Conservation (phyloP, 2,888 invertebrate genomes). For the Leptinotarsa juncta region DNA sequence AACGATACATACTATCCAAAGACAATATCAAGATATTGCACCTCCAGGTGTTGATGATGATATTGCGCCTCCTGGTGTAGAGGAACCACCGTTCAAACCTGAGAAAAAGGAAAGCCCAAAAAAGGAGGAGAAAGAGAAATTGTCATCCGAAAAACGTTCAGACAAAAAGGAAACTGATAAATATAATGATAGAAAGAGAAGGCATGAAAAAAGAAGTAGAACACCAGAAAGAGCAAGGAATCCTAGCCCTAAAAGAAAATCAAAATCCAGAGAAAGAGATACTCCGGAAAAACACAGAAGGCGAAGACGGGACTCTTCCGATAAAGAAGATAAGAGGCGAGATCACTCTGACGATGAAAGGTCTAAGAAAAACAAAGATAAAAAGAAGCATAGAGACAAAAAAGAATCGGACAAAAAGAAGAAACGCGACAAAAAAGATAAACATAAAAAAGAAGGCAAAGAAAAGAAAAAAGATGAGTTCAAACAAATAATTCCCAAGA, state of each 20-base stretch:
- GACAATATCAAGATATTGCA: constrained; percentile 50
- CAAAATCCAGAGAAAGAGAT: constrained; percentile 62
- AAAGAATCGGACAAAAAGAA: constrained; percentile 65
- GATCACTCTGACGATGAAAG: constrained; percentile 62
- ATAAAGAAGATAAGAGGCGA: constrained; percentile 52
- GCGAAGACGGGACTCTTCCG: constrained; percentile 57
- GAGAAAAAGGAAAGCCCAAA: constrained; percentile 44
- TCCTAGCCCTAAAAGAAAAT: constrained; percentile 61
- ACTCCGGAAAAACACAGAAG: constrained; percentile 61
- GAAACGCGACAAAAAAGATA: constrained; percentile 66
- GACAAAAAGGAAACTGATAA: constrained; percentile 40
- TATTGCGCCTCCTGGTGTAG: constrained; percentile 73
- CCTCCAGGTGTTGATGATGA: constrained; percentile 66
- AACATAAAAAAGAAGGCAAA: constrained; percentile 61
- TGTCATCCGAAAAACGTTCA: constrained; percentile 28
- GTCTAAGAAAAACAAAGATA: constrained; percentile 65
- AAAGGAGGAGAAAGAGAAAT: constrained; percentile 43
- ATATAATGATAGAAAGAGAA: constrained; percentile 39
- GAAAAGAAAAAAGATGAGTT: constrained; percentile 59
- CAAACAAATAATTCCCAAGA: constrained; percentile 54
- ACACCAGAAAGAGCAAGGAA: constrained; percentile 52
- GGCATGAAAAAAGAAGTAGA: constrained; percentile 49
- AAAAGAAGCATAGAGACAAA: constrained; percentile 69
- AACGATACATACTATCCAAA: constrained; percentile 49
- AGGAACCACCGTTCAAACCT: constrained; percentile 74